Base-by-base conservation (phyloP, 2,888 invertebrate genomes). In the Poecilobothrus nobilitatus region DNA sequence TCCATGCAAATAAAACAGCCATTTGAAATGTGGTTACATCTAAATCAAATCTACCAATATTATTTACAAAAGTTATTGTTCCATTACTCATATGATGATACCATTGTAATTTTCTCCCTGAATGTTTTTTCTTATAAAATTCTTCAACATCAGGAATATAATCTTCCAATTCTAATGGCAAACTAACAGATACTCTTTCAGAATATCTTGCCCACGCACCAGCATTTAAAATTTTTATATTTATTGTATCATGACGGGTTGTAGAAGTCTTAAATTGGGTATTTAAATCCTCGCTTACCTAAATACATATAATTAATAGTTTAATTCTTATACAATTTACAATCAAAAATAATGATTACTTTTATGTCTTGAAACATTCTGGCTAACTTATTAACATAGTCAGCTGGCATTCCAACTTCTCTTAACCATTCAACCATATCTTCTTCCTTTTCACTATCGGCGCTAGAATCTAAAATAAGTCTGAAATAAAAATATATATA, bases 11-110 rank as follows among this genome's bases (percentile, higher is more conserved):
- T 64, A 99, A 84, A 20, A 99, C 97, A 62, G 97, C 97, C 97
- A 99, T 97, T 88, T 99, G 99, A 83, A 98, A 98, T 34, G 99
- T 98, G 18, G 98, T 99, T 8, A 99, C 97, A 80, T 99, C 99
- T 75, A 99, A 85, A 83, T 99, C 99, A 83, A 94, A 99, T 75
- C 93, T 89, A 1, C 97, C 98, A 68, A 93, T 89, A 74, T 90
- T 88, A 81, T 96, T 97, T 0, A 90, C 88, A 84, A 98, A 98
- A 33, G 95, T 95, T 75, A 99, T 95, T 71, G 97, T 97, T 75
- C 98, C 99, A 83, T 98, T 98, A 73, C 97, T 97, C 97, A 98
- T 98, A 78, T 98, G 97, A 83, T 99, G 98, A 82, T 98, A 92
- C 99, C 99, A 99, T 83, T 97, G 96, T 70, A 99, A 84, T 81